Conservation (phyloP, 2,797 vertebrate genomes). For the Sebastes baramenuke region DNA sequence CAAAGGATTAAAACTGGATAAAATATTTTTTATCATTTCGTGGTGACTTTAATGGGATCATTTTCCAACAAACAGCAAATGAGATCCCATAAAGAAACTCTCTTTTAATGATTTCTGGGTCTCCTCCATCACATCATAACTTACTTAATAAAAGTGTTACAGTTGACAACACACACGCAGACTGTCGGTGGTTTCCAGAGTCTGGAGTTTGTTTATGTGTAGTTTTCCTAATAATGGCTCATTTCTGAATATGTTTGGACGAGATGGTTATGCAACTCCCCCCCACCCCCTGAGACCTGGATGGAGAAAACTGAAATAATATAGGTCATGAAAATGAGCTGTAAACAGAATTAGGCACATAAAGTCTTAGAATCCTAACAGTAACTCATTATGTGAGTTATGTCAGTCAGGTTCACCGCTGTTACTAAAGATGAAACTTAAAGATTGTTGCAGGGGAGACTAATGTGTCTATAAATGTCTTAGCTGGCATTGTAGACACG, state of each 20-base stretch:
- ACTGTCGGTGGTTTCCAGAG: background rate
- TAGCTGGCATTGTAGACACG: background rate
- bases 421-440: background rate
- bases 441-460: background rate
- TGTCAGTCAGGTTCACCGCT: background rate
- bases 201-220: background rate
- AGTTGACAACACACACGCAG: background rate
- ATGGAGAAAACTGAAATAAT: background rate
- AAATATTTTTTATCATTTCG: too few relatives aligned
- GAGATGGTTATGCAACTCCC: background rate
- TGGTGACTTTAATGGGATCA: background rate
- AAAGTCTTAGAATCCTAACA: background rate
- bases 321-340: conserved; percentile 4
- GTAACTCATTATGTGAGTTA: background rate
- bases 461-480: background rate
- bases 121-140: background rate
- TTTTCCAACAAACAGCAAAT: background rate
- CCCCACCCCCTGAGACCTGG: background rate
- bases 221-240: background rate
- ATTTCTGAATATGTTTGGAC: background rate
- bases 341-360: background rate
- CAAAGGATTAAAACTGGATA: too few relatives aligned
- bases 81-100: background rate
- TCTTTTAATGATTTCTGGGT: background rate
- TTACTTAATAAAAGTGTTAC: background rate